These are phyloP conservation scores for Trypoxylus dichotomus DNA, from an alignment of 1,140 invertebrate species.

Conservation along the genomic window DNA sequence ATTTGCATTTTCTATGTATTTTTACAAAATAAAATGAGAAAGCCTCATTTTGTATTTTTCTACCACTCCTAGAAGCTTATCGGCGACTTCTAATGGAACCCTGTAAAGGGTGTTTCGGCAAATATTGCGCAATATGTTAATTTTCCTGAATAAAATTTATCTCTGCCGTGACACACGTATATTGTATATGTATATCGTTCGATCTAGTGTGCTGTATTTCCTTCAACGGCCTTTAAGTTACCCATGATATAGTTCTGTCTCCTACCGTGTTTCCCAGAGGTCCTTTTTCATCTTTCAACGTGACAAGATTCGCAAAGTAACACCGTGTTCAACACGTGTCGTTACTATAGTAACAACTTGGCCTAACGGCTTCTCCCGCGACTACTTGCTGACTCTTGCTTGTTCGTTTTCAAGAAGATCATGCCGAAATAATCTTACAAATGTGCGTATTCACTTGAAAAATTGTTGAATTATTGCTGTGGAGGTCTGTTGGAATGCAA, in stretches of 20 bases:
- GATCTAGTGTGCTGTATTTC: not conserved
- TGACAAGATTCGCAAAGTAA: slow-evolving; percentile 55
- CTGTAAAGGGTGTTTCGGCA: too few relatives aligned
- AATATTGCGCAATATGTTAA: too few relatives aligned
- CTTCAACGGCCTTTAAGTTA: slow-evolving; percentile 18
- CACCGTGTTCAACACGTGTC: slow-evolving; percentile 54
- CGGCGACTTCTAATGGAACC: too few relatives aligned
- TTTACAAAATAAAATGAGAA: too few relatives aligned
- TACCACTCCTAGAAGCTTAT: too few relatives aligned
- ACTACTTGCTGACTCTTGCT: slow-evolving; percentile 14
- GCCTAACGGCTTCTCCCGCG: not conserved
- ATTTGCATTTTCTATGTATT: too few relatives aligned
- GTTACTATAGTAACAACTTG: slow-evolving; percentile 51
- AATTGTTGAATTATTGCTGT: slow-evolving; percentile 36
- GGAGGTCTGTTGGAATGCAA: slow-evolving; percentile 4
- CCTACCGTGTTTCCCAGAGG: slow-evolving; percentile 48
- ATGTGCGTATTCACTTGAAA: slow-evolving; percentile 41
- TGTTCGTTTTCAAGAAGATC: slow-evolving; percentile 41
- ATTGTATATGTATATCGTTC: not conserved
- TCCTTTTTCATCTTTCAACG: slow-evolving; percentile 54
- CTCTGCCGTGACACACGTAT: too few relatives aligned
- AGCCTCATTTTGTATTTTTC: too few relatives aligned
- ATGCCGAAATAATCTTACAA: slow-evolving; percentile 46
- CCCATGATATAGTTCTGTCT: slow-evolving; percentile 39
- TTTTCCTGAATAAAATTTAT: too few relatives aligned